Evolutionary conservation across 2,113 vertebrate genomes (phyloP), one percentile per base, ranked within the genome.

Genomic region (Casuarius casuarius): DNA sequence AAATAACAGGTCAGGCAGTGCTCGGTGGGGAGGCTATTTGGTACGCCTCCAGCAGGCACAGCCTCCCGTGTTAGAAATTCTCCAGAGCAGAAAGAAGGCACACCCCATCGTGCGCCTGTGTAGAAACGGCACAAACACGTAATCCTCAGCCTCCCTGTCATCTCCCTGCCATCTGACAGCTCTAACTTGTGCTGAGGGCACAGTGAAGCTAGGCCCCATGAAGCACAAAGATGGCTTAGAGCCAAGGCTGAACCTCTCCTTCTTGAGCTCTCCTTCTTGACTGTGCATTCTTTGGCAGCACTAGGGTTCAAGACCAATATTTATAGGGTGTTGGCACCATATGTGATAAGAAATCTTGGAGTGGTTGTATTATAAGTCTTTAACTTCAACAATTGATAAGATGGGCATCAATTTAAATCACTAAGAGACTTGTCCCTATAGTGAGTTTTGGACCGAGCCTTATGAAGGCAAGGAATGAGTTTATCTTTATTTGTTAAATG

Each of bases 201-300:
- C 40, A 42, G 9, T 2, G 1, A 83, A 38, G 5, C 0, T 1
- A 56, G 22, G 48, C 29, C 44, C 12, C 25, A 44, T n/a, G 7
- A 42, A 67, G 17, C 40, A 90, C 78, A 62, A 76, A 83, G 29
- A 33, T 46, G 48, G 61, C 70, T 42, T 68, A 59, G 11, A 79
- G 52, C 46, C 76, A 70, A 74, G 19, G 21, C 25, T 73, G 18
- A 15, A 13, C 20, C 29, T 92, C 40, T 18, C 6, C 2, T 80
- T 59, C 67, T 17, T 11, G 6, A 79, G 52, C 20, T 40, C 68
- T 40, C 38, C 38, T 38, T 38, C 38, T 38, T 38, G 38, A 16
- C 31, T 81, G 19, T 67, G 54, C 74, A 59, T 77, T 74, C 9
- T 46, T 46, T 51, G 25, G 35, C 65, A 86, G 59, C 29, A 35